phyloP scores from a whole-genome alignment of 1,140 invertebrate species.

The Drosophila kohkoa region DNA sequence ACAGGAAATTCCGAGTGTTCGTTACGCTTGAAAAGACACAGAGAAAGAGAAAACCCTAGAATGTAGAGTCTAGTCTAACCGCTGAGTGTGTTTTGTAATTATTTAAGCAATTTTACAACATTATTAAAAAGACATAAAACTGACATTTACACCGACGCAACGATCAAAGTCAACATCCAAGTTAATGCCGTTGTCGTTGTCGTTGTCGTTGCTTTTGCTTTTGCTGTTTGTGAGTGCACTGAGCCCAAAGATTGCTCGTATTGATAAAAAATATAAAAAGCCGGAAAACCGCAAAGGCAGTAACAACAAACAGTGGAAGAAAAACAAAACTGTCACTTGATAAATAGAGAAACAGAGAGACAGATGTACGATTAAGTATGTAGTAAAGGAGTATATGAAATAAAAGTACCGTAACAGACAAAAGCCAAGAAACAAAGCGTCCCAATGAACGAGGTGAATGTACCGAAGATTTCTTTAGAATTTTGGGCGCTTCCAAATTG shows the following conservation, averaged over 20 bases:
- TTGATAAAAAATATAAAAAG: conserved; percentile 60
- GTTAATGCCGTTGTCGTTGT: conserved; percentile 38
- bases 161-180: conserved; percentile 42
- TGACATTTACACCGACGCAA: conserved; percentile 55
- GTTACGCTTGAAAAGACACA: conserved; percentile 12
- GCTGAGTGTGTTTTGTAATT: conserved; percentile 27
- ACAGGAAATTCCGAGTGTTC: too few species aligned
- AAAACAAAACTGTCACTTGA: conserved; percentile 64
- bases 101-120: conserved; percentile 61
- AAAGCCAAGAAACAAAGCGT: conserved; percentile 46
- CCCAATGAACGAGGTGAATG: conserved; percentile 59
- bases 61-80: too few species aligned
- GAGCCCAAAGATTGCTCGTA: conserved; percentile 46
- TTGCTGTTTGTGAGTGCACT: conserved; percentile 37
- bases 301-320: conserved; percentile 23
- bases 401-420: conserved; percentile 70
- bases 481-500: conserved; percentile 36
- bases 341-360: conserved; percentile 32
- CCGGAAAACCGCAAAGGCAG: conserved; percentile 70
- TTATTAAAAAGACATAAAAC: conserved; percentile 79
- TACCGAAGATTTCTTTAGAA: conserved; percentile 45
- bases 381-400: conserved; percentile 31
- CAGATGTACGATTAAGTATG: conserved; percentile 2
- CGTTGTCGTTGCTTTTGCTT: conserved; percentile 30
- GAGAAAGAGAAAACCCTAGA: neutral